Base-by-base conservation (phyloP, 1,140 invertebrate species). In the Plectrocnemia conspersa region DNA sequence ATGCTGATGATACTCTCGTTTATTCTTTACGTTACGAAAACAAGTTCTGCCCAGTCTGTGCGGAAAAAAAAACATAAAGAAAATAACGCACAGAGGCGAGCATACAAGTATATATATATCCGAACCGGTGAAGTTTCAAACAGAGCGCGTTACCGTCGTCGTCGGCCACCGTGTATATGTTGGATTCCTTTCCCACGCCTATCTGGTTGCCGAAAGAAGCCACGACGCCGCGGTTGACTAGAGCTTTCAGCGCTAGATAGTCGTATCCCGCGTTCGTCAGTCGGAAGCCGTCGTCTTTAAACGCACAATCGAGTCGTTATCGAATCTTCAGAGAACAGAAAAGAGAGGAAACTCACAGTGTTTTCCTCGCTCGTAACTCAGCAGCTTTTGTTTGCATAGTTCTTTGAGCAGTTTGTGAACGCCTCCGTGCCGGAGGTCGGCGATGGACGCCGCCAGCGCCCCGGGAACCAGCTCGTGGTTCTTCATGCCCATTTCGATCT, bases 401-500 rank as follows among this genome's bases (percentile, higher is more conserved):
- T 98, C 91, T 58, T 82, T 84, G 38, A 99, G 76, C 27, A 92
- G 72, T 77, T 97, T 98, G 66, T 95, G 87, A 10, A 93, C 89
- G 47, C 96, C 97, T 23, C 97, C 97, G 64, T 91, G 83, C 59
- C 86, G 85, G 2, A 99, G 76, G 72, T 91, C 91, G 23, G 97
- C 94, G 67, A 99, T 97, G n/a, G 89, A 86, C 22, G 93, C 91
- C 10, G 91, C 85, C 15, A 99, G 72, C 0, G 85, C 77, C 2
- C 82, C 83, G 1, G 96, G 94, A 2, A 99, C 96, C 2, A 98
- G 71, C 73, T 99, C 96, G 67, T 99, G 97, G 70, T 99, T 99
- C 69, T 97, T 97, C 93, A 98, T 97, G 7, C 96, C 96, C 95
- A 98, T 98, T 79, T 99, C 96, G 71, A 99, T 87, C 91, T 95